Conservation (phyloP, 2,797 vertebrate genomes). For the Australoheros facetus region DNA sequence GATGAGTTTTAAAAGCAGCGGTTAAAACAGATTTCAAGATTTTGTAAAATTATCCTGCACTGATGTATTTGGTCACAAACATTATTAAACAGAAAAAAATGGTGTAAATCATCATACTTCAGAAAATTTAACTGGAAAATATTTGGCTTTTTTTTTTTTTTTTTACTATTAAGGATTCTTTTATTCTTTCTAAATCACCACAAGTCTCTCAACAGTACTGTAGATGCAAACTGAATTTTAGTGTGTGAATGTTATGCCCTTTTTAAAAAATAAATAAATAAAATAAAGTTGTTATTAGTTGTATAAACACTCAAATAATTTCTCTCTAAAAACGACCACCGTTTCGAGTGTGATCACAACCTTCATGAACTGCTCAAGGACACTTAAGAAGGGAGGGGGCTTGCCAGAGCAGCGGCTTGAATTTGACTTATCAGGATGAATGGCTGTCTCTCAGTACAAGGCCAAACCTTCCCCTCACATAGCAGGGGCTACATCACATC, state of each 20-base stretch:
- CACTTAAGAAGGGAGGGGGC: slow-evolving; percentile 25
- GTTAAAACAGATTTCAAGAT: not conserved
- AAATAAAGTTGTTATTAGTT: not conserved
- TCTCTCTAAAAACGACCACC: not conserved
- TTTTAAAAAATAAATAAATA: not conserved
- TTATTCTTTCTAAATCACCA: not conserved
- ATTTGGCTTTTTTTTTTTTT: not conserved
- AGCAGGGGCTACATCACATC: slow-evolving; percentile 6
- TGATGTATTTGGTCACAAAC: not conserved
- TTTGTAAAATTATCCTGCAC: fast-evolving
- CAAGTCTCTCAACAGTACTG: not conserved
- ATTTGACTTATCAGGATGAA: slow-evolving; percentile 35
- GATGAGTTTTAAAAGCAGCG: not conserved
- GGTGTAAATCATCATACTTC: too few species aligned
- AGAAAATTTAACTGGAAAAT: not conserved
- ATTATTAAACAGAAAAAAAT: not conserved
- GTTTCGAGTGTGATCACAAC: slow-evolving; percentile 10
- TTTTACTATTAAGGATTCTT: not conserved
- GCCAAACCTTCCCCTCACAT: not conserved
- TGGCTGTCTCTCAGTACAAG: slow-evolving; percentile 18
- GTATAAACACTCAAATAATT: not conserved
- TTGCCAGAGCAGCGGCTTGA: slow-evolving; percentile 11
- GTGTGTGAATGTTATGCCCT: not conserved
- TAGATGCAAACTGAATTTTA: not conserved
- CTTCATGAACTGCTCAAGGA: slow-evolving; percentile 38